These are phyloP conservation scores for Lates calcarifer DNA, from an alignment of 2,113 vertebrate species.

Conservation along the genomic window DNA sequence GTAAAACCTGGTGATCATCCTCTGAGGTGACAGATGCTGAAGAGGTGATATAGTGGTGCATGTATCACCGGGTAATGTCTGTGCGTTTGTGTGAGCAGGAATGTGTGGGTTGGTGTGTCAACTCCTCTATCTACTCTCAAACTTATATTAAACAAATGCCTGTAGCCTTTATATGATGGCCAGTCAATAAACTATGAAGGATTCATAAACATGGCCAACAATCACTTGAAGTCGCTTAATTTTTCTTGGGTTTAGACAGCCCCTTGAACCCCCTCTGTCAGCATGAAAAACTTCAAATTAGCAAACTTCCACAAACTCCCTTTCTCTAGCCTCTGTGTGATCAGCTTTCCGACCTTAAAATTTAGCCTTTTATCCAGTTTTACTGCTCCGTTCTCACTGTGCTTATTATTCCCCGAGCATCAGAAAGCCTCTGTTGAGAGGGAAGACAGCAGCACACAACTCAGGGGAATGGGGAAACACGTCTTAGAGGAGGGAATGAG, in stretches of 20 bases:
- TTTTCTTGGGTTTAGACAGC: slow-evolving; percentile 11
- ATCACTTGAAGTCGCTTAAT: neutral
- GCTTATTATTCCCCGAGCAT: slow-evolving; percentile 32
- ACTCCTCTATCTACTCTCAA: slow-evolving; percentile 3
- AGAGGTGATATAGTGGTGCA: slow-evolving; percentile 61
- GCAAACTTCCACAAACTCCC: slow-evolving; percentile 16
- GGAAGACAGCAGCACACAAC: slow-evolving; percentile 4
- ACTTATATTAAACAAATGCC: slow-evolving; percentile 10
- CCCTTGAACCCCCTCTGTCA: slow-evolving; percentile 17
- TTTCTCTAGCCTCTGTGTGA: slow-evolving; percentile 25
- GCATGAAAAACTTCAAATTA: slow-evolving; percentile 23
- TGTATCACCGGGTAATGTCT: slow-evolving; percentile 17
- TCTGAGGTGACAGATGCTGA: slow-evolving; percentile 72
- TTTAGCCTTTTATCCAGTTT: slow-evolving; percentile 38
- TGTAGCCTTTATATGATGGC: slow-evolving; percentile 1
- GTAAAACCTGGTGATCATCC: slow-evolving; percentile 70
- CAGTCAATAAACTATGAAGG: slow-evolving; percentile 15
- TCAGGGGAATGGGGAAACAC: slow-evolving; percentile 47
- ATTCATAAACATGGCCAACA: slow-evolving; percentile 8
- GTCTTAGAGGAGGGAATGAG: slow-evolving; percentile 5
- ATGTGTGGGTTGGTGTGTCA: slow-evolving; percentile 10
- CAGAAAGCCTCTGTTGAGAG: slow-evolving; percentile 12
- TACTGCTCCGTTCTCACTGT: slow-evolving; percentile 7
- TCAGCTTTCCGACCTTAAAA: slow-evolving; percentile 37
- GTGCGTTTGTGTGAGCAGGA: slow-evolving; percentile 37